Base-by-base conservation (phyloP, 2,888 invertebrate species). In the Eupithecia insigniata region DNA sequence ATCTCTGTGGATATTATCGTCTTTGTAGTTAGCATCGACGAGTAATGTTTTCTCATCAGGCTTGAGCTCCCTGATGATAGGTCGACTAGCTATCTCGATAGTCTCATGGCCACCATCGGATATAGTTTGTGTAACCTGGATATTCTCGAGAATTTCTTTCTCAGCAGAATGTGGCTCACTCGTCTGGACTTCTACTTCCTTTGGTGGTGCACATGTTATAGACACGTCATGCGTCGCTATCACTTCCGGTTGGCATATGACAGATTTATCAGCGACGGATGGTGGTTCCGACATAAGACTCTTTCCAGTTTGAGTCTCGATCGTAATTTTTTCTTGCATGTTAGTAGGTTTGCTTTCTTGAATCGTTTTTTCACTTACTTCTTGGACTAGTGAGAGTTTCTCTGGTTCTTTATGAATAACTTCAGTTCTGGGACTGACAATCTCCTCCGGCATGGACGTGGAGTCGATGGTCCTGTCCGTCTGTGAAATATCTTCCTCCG, bases 11-110 rank as follows among this genome's bases (percentile, higher is more conserved):
- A 92, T 83, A 46, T 94, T 90, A 69, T 91, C 91, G 70, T 95
- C 95, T 85, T 93, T 95, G 80, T 97, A 97, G 81, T 96, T 96
- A 79, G 97, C 97, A 85, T 97, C 96, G 12, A 97, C 96, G 39
- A 96, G 89, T 46, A 97, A 92, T 73, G 96, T 96, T 72, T 96
- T 95, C 1, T 96, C 95, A 32, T 95, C 91, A 18, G 92, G 85
- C 70, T 87, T 85, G 67, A 87, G 92, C 69, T 94, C 90, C 80
- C 95, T 90, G 36, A 91, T 83, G 69, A 95, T 91, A 6, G 96
- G 95, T 78, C 95, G 95, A 70, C 96, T 96, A 18, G 96, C 96
- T 74, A 97, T 96, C 90, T 96, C 96, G 78, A 97, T 96, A 0
- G 96, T 96, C 88, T 97, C 96, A 80, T 96, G 95, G 2, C 96